phyloP scores from a whole-genome alignment of 2,113 vertebrate species.

The Anthoscopus minutus region DNA sequence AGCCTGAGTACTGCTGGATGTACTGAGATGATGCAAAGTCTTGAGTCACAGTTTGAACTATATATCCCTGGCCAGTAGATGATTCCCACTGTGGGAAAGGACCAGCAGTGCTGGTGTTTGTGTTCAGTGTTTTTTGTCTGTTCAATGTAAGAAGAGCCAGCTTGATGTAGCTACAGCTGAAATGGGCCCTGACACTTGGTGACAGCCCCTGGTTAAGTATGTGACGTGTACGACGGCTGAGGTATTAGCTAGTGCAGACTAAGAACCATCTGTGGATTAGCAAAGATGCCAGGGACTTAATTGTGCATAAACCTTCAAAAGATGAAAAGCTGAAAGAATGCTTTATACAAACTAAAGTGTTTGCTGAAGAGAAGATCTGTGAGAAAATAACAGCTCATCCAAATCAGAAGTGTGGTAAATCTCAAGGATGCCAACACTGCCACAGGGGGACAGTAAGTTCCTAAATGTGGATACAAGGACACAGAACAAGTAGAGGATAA shows the following conservation, averaged over 20 bases:
- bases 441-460: neutral
- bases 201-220: neutral
- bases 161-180: neutral
- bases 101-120: neutral
- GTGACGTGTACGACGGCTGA: neutral
- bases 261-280: constrained; percentile 25
- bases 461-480: neutral
- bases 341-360: constrained; percentile 13
- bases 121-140: neutral
- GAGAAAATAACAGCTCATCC: neutral
- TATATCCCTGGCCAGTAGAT: neutral
- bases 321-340: constrained; percentile 44
- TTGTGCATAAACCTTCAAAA: constrained; percentile 37
- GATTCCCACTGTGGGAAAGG: neutral
- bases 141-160: neutral
- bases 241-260: neutral
- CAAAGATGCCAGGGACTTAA: neutral
- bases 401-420: neutral
- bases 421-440: neutral
- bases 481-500: neutral
- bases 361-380: neutral
- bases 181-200: neutral
- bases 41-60: neutral
- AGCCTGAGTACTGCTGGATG: neutral
- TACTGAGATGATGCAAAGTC: neutral